Percentiles rank a stretch among this genome's conserved stretches.
phyloP scores from a whole-genome alignment of 2,113 vertebrate species.

The Pterocles orientalis region DNA sequence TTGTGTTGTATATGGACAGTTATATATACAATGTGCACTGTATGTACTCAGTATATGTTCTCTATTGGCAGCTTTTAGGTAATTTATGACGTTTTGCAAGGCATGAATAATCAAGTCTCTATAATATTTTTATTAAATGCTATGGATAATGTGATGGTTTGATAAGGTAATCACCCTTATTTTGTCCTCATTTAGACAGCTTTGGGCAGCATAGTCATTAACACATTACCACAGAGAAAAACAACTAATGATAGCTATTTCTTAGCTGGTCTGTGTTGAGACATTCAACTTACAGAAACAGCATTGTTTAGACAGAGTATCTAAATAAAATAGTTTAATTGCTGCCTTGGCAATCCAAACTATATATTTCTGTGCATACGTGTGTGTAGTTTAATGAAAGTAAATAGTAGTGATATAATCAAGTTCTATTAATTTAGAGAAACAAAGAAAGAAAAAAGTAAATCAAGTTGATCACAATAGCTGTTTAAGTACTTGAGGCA shows the following conservation, averaged over 20 bases:
- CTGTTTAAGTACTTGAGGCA: constrained; percentile 43
- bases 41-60: not conserved
- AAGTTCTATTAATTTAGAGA: constrained; percentile 43
- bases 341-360: not conserved
- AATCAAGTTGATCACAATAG: constrained; percentile 23
- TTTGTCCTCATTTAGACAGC: not conserved
- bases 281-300: not conserved
- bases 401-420: not conserved
- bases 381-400: not conserved
- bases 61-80: not conserved
- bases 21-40: not conserved
- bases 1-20: not conserved
- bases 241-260: not conserved
- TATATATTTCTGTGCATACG: not conserved
- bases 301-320: not conserved
- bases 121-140: not conserved
- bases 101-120: not conserved
- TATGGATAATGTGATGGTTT: not conserved
- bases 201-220: not conserved
- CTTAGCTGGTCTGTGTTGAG: not conserved
- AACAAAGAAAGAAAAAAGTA: not conserved
- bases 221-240: not conserved
- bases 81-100: not conserved
- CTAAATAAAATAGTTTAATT: not conserved
- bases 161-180: not conserved